Evolutionary conservation across 2,113 vertebrate genomes (phyloP).

Genomic region (Platichthys flesus): DNA sequence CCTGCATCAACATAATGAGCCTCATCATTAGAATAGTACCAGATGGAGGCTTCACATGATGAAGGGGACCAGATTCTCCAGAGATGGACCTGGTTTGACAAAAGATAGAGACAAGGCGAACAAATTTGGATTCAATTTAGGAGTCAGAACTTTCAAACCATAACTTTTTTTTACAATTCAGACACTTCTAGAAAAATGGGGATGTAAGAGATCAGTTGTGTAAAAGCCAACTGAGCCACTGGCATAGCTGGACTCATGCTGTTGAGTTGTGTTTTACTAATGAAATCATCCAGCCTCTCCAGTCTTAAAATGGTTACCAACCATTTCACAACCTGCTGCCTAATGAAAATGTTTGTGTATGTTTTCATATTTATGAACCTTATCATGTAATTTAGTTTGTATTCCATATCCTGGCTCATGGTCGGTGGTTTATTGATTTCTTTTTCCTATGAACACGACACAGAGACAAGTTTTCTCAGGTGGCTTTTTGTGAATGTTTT

Average conservation of each 20-base stretch:
- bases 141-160: no score
- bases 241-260: background rate
- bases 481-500: conserved; percentile 8
- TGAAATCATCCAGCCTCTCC: background rate
- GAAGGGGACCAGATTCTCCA: no score
- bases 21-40: no score
- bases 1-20: no score
- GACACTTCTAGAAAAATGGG: background rate
- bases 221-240: background rate
- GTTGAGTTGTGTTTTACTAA: background rate
- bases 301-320: background rate
- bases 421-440: background rate
- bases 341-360: background rate
- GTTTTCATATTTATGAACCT: background rate
- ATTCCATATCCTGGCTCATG: background rate
- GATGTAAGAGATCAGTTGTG: background rate
- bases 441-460: background rate
- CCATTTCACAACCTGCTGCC: background rate
- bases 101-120: no score
- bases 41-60: no score
- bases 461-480: background rate
- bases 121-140: no score
- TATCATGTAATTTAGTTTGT: background rate
- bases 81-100: no score
- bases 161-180: no score